Evolutionary conservation across 2,888 invertebrate species (phyloP), one percentile per base, ranked within the genome.

Genomic region (Andrena bucephala): DNA sequence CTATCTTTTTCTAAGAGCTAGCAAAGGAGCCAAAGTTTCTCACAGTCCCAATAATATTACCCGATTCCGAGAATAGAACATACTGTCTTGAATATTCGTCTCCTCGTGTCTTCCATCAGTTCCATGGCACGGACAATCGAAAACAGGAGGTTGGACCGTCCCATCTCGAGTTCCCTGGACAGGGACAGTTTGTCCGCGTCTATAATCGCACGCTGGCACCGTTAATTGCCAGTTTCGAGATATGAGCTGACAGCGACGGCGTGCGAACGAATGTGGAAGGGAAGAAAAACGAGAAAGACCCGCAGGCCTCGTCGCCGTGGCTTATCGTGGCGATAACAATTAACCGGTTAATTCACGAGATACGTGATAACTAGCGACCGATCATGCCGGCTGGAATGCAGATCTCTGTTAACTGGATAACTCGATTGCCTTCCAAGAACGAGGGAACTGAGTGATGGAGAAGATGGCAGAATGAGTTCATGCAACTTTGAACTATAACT

Each of bases 281-380:
- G 42, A 42, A 42, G 42, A 42, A 42, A 42, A 42, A 42, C 1
- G 4, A 42, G 16, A 42, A 42, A 42, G 13, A 16, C 5, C 16
- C 5, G 13, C 16, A 31, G 24, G 50, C 31, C 48, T 50, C 8
- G 66, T 50, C 62, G 20, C 2, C 24, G 13, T 16, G 60, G 16
- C 60, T 80, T 80, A 77, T 77, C 79, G 77, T 7, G n/a, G 48
- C 66, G 77, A 79, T 71, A 80, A 84, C 79, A 75, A 85, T 85
- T 83, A 75, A 73, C 67, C 74, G 65, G 65, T 79, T 79, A 77
- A 85, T 82, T 85, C 59, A 33, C 33, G 66, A 29, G 52, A 24
- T 59, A 20, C 57, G 50, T 13, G 62, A 52, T 73, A 65, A 77
- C 54, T 29, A 54, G 36, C 72, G 52, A 16, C 59, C 59, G 48